These are phyloP conservation scores for Apis florea DNA, from an alignment of 1,140 invertebrate species.

Conservation along the genomic window DNA sequence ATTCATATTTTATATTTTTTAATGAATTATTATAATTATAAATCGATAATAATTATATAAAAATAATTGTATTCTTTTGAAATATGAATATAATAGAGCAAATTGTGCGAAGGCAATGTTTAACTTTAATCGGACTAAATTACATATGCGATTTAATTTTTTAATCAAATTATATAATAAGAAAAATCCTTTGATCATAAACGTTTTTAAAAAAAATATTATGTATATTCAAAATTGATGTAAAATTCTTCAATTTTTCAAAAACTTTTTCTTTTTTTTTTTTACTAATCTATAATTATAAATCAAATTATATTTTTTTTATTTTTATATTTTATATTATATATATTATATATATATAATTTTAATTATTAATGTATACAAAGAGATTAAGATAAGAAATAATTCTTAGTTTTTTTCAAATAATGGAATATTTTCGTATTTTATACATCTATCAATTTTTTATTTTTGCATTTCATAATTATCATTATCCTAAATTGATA, in stretches of 20 bases:
- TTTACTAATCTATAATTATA: not conserved
- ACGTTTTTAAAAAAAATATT: not conserved
- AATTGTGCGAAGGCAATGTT: conserved; percentile 6
- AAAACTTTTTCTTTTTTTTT: not conserved
- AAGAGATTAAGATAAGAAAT: no score
- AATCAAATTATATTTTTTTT: not conserved
- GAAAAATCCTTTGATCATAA: not conserved
- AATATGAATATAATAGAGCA: not conserved
- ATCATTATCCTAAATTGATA: not conserved
- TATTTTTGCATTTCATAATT: not conserved
- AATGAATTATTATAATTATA: not conserved
- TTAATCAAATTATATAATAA: not conserved
- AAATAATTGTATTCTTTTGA: not conserved
- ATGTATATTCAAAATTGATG: not conserved
- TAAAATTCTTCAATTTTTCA: not conserved
- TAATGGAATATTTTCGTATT: no score
- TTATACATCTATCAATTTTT: no score
- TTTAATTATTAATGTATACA: no score
- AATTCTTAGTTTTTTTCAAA: no score
- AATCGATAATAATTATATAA: conserved; percentile 21
- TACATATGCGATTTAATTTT: not conserved
- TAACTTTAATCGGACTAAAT: conserved; percentile 20
- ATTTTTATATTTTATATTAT: not conserved
- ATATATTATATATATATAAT: no score
- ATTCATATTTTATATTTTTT: not conserved